Evolutionary conservation across 1,140 invertebrate species (phyloP).

Genomic region (Myzus persicae): DNA sequence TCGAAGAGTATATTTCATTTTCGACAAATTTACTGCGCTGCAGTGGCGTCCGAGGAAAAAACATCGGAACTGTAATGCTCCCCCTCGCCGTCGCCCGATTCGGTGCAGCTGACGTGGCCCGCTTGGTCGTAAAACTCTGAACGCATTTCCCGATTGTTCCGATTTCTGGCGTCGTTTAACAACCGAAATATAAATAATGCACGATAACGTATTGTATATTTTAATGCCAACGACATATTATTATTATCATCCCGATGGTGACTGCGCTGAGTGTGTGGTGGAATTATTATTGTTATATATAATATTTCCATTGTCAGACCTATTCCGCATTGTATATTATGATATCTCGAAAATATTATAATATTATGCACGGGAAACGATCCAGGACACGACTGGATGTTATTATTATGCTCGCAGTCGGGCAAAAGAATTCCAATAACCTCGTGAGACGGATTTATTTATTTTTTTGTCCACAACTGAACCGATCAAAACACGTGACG

Average conservation of each 20-base stretch:
- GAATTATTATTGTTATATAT: conserved; percentile 3
- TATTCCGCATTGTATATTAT: not conserved
- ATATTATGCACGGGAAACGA: not conserved
- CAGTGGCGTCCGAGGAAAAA: not conserved
- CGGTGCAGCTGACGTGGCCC: not conserved
- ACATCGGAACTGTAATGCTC: not conserved
- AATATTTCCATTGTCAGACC: not conserved
- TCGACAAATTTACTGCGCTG: not conserved
- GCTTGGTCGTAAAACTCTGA: not conserved
- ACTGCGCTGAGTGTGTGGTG: not conserved
- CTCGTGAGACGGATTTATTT: not conserved
- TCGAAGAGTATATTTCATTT: not conserved
- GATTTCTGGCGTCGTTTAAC: not conserved
- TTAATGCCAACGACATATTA: not conserved
- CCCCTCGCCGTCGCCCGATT: not conserved
- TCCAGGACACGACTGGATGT: not conserved
- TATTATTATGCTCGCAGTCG: too few species aligned
- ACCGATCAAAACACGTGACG: conserved; percentile 1
- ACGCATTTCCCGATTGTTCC: not conserved
- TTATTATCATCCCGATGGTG: not conserved
- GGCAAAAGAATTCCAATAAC: not conserved
- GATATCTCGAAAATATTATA: not conserved
- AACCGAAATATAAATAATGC: not conserved
- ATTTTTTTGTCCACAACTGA: not conserved
- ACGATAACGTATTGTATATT: not conserved